Conservation (phyloP, 2,888 invertebrate species). For the Nesidiocoris tenuis region DNA sequence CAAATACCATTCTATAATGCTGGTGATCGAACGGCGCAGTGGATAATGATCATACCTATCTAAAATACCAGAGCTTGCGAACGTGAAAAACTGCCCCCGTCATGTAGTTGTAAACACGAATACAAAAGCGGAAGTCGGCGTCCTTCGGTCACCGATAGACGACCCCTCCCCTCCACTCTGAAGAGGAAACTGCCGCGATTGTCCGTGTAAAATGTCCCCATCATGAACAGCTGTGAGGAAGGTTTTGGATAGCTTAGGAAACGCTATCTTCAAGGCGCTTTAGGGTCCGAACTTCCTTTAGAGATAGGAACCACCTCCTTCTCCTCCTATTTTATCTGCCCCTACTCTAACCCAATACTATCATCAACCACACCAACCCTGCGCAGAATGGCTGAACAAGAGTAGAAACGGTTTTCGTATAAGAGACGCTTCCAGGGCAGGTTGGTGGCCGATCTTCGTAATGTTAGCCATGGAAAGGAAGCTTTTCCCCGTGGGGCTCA, state of each 20-base stretch:
- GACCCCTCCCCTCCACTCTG: background rate
- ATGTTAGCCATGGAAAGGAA: no score
- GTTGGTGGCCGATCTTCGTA: no score
- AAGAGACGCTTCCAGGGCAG: no score
- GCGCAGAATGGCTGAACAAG: background rate
- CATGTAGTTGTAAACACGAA: background rate
- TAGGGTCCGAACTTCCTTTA: constrained; percentile 31
- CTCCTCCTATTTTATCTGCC: background rate
- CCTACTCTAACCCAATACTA: no score
- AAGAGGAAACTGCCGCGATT: constrained; percentile 11
- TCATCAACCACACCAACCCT: background rate
- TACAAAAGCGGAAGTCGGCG: background rate
- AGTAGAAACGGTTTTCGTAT: background rate
- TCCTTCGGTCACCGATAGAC: background rate
- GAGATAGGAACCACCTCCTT: constrained; percentile 13
- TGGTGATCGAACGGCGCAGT: no score
- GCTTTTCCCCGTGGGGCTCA: no score
- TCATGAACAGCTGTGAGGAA: constrained; percentile 27
- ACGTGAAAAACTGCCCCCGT: no score
- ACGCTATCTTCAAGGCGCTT: constrained; percentile 27
- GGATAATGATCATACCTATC: no score
- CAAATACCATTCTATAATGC: no score
- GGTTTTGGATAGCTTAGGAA: constrained; percentile 17
- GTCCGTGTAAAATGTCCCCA: constrained; percentile 23
- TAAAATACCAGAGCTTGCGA: no score